Evolutionary conservation across 2,797 vertebrate species (phyloP).

Genomic region (Acanthopagrus latus): DNA sequence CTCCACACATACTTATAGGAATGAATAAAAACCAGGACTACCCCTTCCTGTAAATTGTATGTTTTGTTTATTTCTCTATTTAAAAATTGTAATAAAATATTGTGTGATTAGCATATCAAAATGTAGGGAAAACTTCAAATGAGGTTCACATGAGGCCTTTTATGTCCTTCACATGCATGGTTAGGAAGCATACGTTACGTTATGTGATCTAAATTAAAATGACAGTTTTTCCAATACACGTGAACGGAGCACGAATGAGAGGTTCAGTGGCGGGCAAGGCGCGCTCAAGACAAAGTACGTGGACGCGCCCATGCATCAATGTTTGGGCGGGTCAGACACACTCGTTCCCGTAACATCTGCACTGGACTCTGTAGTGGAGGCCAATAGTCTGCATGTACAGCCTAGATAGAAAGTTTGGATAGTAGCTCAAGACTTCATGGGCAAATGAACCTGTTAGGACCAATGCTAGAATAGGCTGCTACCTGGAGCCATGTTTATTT

Average conservation of each 20-base stretch:
- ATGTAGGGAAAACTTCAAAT: neutral
- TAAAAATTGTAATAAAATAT: neutral
- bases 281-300: neutral
- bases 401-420: too few relatives aligned
- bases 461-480: neutral
- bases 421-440: neutral
- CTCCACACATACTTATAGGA: neutral
- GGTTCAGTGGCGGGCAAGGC: neutral
- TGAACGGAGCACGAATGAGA: conserved; percentile 37
- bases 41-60: neutral
- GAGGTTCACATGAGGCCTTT: neutral
- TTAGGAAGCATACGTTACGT: fast-evolving
- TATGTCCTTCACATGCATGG: neutral
- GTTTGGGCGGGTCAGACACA: conserved; percentile 22
- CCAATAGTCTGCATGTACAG: neutral
- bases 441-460: neutral
- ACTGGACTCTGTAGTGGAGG: neutral
- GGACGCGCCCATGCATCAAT: conserved; percentile 15
- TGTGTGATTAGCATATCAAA: neutral
- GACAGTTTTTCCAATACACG: fast-evolving
- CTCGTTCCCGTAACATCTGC: neutral
- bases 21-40: neutral
- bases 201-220: neutral
- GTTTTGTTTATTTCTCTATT: neutral
- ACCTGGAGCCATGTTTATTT: neutral